Evolutionary conservation across 2,888 invertebrate genomes (phyloP).

Genomic region (Venustoraphidia nigricollis): DNA sequence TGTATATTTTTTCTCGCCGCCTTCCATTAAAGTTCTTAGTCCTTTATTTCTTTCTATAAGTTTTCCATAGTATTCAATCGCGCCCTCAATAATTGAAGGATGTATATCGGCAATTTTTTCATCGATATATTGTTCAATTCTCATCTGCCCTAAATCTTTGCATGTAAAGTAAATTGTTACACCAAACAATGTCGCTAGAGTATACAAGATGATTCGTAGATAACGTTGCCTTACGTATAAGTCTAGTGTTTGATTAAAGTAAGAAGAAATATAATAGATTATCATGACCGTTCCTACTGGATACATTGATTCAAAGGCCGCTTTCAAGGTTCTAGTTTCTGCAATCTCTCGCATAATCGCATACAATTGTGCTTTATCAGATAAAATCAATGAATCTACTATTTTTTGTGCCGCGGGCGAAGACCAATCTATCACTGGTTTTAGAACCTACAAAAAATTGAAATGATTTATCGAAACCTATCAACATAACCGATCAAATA

Average conservation of each 20-base stretch:
- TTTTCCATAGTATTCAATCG: constrained; percentile 61
- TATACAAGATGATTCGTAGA: constrained; percentile 35
- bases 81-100: constrained; percentile 50
- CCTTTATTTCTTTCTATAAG: constrained; percentile 56
- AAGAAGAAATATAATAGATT: constrained; percentile 34
- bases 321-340: constrained; percentile 40
- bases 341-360: constrained; percentile 63
- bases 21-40: constrained; percentile 47
- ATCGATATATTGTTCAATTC: constrained; percentile 48
- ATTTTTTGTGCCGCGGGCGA: constrained; percentile 44
- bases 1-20: constrained; percentile 45
- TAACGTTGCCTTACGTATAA: constrained; percentile 35
- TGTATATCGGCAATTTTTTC: constrained; percentile 40
- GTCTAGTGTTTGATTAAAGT: constrained; percentile 36
- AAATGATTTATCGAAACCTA: background rate
- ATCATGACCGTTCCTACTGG: constrained; percentile 31
- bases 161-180: constrained; percentile 43
- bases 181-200: constrained; percentile 37
- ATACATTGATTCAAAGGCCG: constrained; percentile 38
- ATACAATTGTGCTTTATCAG: constrained; percentile 65
- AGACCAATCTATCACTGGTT: constrained; percentile 43
- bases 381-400: constrained; percentile 50
- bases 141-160: constrained; percentile 46
- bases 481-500: background rate
- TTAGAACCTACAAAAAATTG: constrained; percentile 38